Percentiles rank a stretch among this genome's conserved stretches.
Conservation (phyloP, 2,113 vertebrate species). For the Carassius auratus region DNA sequence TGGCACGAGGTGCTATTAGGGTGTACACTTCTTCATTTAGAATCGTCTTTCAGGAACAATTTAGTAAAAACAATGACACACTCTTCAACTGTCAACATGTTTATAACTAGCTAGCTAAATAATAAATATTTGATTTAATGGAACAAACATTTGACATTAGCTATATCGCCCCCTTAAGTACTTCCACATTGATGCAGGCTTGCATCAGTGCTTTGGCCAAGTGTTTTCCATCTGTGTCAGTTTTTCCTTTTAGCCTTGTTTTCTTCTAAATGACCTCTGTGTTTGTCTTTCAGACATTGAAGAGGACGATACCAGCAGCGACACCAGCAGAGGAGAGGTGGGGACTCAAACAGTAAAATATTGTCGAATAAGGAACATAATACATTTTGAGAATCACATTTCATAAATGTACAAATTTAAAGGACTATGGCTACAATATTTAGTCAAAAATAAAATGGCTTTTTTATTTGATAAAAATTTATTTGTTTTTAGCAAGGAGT, state of each 20-base stretch:
- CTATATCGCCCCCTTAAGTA: neutral
- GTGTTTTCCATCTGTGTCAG: conserved; percentile 34
- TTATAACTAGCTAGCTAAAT: neutral
- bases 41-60: neutral
- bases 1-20: neutral
- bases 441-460: neutral
- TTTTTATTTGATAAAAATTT: neutral
- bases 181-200: neutral
- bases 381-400: neutral
- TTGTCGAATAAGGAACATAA: neutral
- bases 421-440: neutral
- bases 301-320: conserved; percentile 86
- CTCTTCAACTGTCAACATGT: neutral
- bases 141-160: neutral
- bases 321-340: conserved; percentile 88
- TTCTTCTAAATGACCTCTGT: neutral
- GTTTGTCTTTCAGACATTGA: conserved; percentile 77
- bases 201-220: neutral
- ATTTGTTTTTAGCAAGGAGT: neutral
- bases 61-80: neutral
- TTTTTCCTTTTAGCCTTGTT: conserved; percentile 60
- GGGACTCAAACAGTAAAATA: conserved; percentile 47
- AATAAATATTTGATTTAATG: neutral
- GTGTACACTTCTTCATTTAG: neutral
- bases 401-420: neutral